Conservation (phyloP, 2,888 invertebrate species). For the Drosophila cognata region DNA sequence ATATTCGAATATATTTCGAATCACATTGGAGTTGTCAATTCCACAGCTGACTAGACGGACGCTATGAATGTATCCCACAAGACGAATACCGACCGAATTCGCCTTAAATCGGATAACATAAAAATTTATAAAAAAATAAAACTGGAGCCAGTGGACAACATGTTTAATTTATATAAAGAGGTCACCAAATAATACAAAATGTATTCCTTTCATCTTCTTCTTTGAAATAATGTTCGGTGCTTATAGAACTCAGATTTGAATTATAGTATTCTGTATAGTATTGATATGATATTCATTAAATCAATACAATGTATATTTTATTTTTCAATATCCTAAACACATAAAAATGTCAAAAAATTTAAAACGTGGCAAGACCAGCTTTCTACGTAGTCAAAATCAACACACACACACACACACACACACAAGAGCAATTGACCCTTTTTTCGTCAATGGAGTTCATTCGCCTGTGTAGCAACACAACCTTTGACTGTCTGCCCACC, state of each 20-base stretch:
- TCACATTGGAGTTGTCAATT: background rate
- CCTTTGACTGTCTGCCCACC: slow-evolving; percentile 33
- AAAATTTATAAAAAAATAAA: background rate
- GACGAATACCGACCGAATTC: background rate
- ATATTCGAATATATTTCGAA: background rate
- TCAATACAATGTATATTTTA: background rate
- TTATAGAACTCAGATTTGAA: background rate
- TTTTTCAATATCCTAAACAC: background rate
- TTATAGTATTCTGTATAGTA: background rate
- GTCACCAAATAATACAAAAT: background rate
- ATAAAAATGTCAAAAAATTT: background rate
- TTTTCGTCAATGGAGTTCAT: slow-evolving; percentile 53
- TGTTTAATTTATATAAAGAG: background rate
- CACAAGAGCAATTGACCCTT: slow-evolving; percentile 48
- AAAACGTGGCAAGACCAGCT: background rate
- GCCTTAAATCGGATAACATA: background rate
- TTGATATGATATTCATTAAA: background rate
- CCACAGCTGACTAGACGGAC: background rate
- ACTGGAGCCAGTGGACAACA: background rate
- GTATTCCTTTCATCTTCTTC: background rate
- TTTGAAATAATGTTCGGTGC: background rate
- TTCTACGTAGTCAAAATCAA: background rate
- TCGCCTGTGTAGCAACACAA: slow-evolving; percentile 50
- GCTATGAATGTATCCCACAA: background rate
- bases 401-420: slow-evolving; percentile 1